phyloP scores from a whole-genome alignment of 2,113 vertebrate species.

The Nestor notabilis region DNA sequence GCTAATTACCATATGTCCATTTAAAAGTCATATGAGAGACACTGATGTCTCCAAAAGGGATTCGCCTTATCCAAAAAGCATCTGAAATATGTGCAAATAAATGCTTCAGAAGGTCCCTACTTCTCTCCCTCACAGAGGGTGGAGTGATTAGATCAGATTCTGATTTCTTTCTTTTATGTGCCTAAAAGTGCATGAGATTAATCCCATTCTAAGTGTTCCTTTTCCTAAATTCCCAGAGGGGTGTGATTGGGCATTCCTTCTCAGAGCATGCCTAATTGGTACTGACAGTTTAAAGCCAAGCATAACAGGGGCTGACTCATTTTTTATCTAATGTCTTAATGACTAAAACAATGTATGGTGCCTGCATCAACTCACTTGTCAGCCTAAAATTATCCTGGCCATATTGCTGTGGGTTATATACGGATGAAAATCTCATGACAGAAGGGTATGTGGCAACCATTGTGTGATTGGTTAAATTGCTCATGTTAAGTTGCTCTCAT shows the following conservation, averaged over 20 bases:
- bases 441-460: neutral
- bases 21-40: neutral
- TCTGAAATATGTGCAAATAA: neutral
- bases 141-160: neutral
- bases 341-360: neutral
- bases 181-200: neutral
- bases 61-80: neutral
- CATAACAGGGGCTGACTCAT: neutral
- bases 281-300: neutral
- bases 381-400: neutral
- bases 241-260: neutral
- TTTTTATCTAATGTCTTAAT: neutral
- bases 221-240: neutral
- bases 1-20: neutral
- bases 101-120: neutral
- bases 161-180: neutral
- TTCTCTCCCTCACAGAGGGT: neutral
- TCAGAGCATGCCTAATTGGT: fast-evolving
- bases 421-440: neutral
- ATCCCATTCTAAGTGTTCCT: neutral
- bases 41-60: neutral
- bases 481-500: neutral
- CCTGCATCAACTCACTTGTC: neutral
- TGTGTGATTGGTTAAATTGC: neutral
- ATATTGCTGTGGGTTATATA: neutral